phyloP scores from a whole-genome alignment of 1,140 invertebrate genomes.

The Scaptomyza pallida region DNA sequence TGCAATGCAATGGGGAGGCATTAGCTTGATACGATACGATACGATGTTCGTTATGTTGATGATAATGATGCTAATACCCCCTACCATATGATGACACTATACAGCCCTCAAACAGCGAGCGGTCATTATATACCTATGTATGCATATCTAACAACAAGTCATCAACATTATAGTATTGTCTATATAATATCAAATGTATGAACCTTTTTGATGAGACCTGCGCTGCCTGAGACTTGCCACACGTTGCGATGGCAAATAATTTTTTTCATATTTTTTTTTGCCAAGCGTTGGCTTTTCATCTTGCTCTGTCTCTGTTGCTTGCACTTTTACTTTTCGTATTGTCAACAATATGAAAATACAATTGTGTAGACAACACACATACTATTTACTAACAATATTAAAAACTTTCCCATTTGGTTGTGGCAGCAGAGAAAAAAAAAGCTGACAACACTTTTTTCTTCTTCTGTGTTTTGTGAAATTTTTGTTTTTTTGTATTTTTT shows the following conservation, averaged over 20 bases:
- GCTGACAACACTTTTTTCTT: slow-evolving; percentile 6
- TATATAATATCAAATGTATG: slow-evolving; percentile 7
- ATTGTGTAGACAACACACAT: slow-evolving; percentile 25
- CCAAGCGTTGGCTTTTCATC: neutral
- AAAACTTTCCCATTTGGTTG: slow-evolving; percentile 66
- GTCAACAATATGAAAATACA: slow-evolving; percentile 64
- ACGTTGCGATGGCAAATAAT: slow-evolving; percentile 20
- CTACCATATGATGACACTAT: neutral
- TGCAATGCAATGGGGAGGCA: too few species aligned
- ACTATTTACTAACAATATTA: slow-evolving; percentile 12
- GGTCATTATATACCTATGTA: slow-evolving; percentile 15
- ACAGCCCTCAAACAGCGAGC: slow-evolving; percentile 3
- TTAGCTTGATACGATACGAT: neutral
- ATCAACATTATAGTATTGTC: slow-evolving; percentile 15
- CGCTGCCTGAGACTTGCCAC: slow-evolving; percentile 11
- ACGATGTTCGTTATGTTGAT: slow-evolving; percentile 6
- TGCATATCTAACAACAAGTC: neutral
- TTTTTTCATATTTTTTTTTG: too few species aligned
- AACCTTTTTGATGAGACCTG: neutral
- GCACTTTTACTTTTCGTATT: slow-evolving; percentile 73
- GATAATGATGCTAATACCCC: slow-evolving; percentile 2
- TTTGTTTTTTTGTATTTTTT: slow-evolving; percentile 36
- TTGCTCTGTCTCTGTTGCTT: slow-evolving; percentile 5
- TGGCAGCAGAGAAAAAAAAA: slow-evolving; percentile 1
- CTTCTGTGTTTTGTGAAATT: slow-evolving; percentile 36